Evolutionary conservation across 2,113 vertebrate species (phyloP), one percentile per base, ranked within the genome.

Genomic region (Erythrolamprus reginae): DNA sequence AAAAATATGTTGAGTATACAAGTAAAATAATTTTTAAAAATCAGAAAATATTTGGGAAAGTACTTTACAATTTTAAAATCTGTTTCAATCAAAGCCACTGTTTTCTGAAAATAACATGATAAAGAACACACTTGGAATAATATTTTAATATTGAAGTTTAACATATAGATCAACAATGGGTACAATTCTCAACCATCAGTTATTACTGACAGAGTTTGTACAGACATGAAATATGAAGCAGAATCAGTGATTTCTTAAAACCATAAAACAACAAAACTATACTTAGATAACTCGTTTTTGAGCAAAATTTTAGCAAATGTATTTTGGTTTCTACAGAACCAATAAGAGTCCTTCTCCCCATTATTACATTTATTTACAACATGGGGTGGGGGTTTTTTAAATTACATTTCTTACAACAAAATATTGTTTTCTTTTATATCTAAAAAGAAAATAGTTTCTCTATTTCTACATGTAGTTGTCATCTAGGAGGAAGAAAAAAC

Each of bases 391-490:
- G 42, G 48, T 84, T 89, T 91, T 82, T 48, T 1, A 88, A 91
- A 91, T 84, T 91, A 88, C 90, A 88, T 91, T 82, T 91, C 86
- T 88, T 91, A 91, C 90, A 83, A 91, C 70, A 91, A 91, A 91
- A 91, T 91, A 87, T 77, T 90, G 56, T 90, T 53, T 86, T 55
- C 86, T 83, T 82, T 88, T 91, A 51, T 91, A 58, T 91, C 86
- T 91, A 88, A 88, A 91, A 91, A 83, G 70, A 88, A 91, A 91
- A 91, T 88, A 91, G 87, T 87, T 28, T 90, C 84, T 90, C 90
- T 88, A 88, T 91, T 83, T 91, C 90, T 91, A 91, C 86, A 91
- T 88, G 52, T 51, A 88, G 70, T n/a, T 53, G 45, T 88, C 42
- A 50, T n/a, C n/a, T 24, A 83, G 70, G 52, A 91, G 86, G 86